Conservation (phyloP, 2,888 invertebrate species). For the Lissonota sp. region DNA sequence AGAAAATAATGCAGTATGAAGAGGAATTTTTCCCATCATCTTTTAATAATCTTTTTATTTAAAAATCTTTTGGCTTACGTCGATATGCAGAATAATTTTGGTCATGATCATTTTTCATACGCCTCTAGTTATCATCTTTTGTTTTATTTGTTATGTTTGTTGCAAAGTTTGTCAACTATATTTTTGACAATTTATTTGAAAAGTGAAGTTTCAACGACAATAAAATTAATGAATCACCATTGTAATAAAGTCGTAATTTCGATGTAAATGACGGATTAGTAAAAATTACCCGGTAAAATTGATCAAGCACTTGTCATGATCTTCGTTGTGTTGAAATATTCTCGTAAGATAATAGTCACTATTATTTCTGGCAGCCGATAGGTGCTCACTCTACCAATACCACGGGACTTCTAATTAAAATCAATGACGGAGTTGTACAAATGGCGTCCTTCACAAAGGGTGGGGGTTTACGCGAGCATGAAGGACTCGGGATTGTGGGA, state of each 20-base stretch:
- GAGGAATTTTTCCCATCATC: too few species aligned
- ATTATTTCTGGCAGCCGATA: conserved; percentile 16
- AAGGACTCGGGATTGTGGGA: background rate
- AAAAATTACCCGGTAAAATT: conserved; percentile 42
- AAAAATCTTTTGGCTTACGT: too few species aligned
- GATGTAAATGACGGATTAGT: conserved; percentile 53
- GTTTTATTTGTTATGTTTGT: too few species aligned
- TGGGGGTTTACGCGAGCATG: background rate
- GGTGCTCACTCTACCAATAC: conserved; percentile 18
- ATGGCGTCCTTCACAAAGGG: background rate
- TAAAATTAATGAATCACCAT: too few species aligned
- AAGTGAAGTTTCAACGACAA: too few species aligned
- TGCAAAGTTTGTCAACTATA: too few species aligned
- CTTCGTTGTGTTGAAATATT: conserved; percentile 38
- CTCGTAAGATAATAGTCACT: conserved; percentile 39
- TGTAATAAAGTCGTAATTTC: conserved; percentile 34
- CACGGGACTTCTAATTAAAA: conserved; percentile 4
- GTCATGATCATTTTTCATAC: too few species aligned
- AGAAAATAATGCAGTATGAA: too few species aligned
- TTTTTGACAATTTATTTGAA: too few species aligned
- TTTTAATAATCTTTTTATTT: too few species aligned
- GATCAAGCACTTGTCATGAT: conserved; percentile 42
- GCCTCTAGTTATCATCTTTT: too few species aligned
- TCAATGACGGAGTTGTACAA: background rate
- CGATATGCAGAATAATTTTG: too few species aligned